A percentile compares a stretch with the other conserved stretches of the same genome.
These are phyloP conservation scores for Chrysolina americana DNA, from an alignment of 2,888 invertebrate genomes.

Conservation along the genomic window DNA sequence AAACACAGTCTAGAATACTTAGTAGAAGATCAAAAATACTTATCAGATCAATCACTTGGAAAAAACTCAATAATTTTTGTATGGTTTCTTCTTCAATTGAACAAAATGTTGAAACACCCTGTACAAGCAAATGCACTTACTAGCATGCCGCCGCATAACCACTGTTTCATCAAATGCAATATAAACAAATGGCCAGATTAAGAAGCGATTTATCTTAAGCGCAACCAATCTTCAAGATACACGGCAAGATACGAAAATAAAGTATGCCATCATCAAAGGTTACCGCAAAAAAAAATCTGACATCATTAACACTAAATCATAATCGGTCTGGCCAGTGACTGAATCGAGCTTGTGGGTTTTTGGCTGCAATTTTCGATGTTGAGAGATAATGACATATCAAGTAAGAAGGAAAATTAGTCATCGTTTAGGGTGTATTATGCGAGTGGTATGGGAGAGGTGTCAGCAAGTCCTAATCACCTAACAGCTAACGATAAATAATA, in stretches of 20 bases:
- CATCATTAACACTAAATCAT: slow-evolving; percentile 8
- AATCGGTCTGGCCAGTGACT: background rate
- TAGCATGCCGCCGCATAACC: background rate
- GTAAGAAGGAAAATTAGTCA: background rate
- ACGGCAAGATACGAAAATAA: background rate
- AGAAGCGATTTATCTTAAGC: background rate
- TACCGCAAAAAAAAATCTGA: background rate
- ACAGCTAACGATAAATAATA: too few relatives aligned
- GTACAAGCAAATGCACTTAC: background rate
- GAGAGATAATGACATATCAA: background rate
- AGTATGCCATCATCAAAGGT: slow-evolving; percentile 4
- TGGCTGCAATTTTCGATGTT: background rate
- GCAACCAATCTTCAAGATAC: slow-evolving; percentile 13
- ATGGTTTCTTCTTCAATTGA: too few relatives aligned
- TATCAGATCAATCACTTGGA: too few relatives aligned
- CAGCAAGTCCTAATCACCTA: too few relatives aligned
- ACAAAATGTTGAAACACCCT: too few relatives aligned
- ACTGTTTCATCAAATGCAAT: background rate
- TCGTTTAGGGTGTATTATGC: background rate
- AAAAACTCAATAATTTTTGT: background rate
- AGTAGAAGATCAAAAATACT: too few relatives aligned
- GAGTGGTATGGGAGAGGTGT: background rate
- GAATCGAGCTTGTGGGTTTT: background rate
- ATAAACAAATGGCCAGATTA: slow-evolving; percentile 1
- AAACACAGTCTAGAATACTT: too few relatives aligned